Conservation (phyloP, 2,888 invertebrate species). For the Ctenicera cuprea region DNA sequence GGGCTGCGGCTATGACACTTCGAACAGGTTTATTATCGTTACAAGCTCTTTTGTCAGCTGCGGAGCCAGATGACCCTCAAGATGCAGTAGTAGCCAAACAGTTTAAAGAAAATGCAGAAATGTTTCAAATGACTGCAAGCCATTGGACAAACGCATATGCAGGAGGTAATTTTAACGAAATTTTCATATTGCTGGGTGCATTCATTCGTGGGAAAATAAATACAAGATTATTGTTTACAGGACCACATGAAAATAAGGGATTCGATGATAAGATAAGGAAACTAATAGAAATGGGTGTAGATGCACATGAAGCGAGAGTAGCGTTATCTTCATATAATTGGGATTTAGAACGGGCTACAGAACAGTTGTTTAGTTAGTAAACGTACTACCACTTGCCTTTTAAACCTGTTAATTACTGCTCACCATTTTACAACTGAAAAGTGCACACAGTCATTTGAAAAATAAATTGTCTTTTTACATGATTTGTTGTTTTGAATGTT, state of each 20-base stretch:
- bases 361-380: conserved; percentile 88
- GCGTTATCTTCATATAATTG: conserved; percentile 95
- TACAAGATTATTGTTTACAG: conserved; percentile 68
- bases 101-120: conserved; percentile 90
- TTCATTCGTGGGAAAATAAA: too few species aligned
- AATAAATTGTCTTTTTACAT: conserved; percentile 18
- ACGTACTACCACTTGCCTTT: conserved; percentile 39
- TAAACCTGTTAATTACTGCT: conserved; percentile 34
- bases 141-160: conserved; percentile 98
- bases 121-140: conserved; percentile 93
- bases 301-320: conserved; percentile 90
- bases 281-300: conserved; percentile 95
- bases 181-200: background rate
- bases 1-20: conserved; percentile 99
- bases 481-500: conserved; percentile 29
- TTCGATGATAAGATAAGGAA: conserved; percentile 92
- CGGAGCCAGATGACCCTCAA: conserved; percentile 95
- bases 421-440: conserved; percentile 26
- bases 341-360: conserved; percentile 94
- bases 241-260: conserved; percentile 84
- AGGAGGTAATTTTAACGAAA: conserved; percentile 76
- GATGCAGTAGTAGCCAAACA: conserved; percentile 99
- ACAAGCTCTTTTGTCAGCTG: conserved; percentile 94
- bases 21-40: conserved; percentile 96
- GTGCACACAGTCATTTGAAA: conserved; percentile 11